Conservation (phyloP, 2,888 invertebrate species). For the Idaea straminata region DNA sequence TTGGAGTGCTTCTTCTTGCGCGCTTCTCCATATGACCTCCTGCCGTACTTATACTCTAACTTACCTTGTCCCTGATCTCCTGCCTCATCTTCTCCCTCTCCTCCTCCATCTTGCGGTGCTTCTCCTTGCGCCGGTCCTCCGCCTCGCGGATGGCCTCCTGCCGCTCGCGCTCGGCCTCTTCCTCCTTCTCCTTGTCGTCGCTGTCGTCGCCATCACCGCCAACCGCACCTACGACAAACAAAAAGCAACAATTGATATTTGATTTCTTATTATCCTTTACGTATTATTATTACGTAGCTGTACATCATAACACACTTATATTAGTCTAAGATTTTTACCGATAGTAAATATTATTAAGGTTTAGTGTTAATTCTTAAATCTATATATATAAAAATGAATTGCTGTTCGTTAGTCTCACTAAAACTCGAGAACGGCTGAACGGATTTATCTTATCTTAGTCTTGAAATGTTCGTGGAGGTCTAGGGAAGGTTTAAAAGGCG, state of each 20-base stretch:
- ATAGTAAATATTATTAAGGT: slow-evolving; percentile 11
- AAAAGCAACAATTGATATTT: neutral
- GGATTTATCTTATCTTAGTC: too few relatives aligned
- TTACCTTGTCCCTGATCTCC: slow-evolving; percentile 99
- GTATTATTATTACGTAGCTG: neutral
- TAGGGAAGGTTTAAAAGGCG: too few relatives aligned
- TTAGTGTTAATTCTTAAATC: slow-evolving; percentile 1
- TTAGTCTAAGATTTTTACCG: too few relatives aligned
- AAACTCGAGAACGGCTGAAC: too few relatives aligned
- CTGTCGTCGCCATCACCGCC: slow-evolving; percentile 94
- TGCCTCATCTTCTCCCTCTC: slow-evolving; percentile 99
- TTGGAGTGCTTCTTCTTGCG: slow-evolving; percentile 77
- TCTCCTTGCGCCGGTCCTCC: slow-evolving; percentile 98
- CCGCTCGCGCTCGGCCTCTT: slow-evolving; percentile 98
- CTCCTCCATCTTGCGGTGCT: slow-evolving; percentile 99
- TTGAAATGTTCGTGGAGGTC: too few relatives aligned
- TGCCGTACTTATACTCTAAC: slow-evolving; percentile 85
- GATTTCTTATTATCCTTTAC: neutral
- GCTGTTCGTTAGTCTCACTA: too few relatives aligned
- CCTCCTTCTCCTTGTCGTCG: slow-evolving; percentile 98
- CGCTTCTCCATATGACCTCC: slow-evolving; percentile 88
- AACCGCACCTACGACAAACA: slow-evolving; percentile 86
- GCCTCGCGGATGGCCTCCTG: slow-evolving; percentile 98
- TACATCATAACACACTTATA: too few relatives aligned
- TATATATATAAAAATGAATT: too few relatives aligned